Percentiles rank a stretch among this genome's conserved stretches.
These are phyloP conservation scores for Struthio camelus DNA, from an alignment of 2,113 vertebrate genomes.

Conservation along the genomic window DNA sequence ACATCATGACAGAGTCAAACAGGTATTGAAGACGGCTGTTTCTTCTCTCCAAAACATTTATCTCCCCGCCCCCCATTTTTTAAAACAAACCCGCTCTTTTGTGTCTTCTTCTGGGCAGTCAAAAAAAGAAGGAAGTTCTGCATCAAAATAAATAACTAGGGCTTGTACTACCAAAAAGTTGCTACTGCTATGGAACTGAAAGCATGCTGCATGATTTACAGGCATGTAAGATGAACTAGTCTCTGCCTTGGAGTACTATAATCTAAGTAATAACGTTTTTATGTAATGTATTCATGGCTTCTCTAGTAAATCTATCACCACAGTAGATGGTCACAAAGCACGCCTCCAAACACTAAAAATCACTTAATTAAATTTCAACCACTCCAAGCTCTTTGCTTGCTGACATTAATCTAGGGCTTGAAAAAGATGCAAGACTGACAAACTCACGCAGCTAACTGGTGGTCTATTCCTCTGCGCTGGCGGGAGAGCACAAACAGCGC, in stretches of 20 bases:
- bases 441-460: constrained; percentile 7
- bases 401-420: constrained; percentile 3
- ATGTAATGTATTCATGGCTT: not conserved
- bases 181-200: not conserved
- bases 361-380: constrained; percentile 27
- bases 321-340: not conserved
- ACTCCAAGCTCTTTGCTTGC: not conserved
- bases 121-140: not conserved
- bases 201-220: not conserved
- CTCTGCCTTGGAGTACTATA: not conserved
- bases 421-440: constrained; percentile 8
- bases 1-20: not conserved
- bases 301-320: constrained; percentile 1
- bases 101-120: not conserved
- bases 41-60: not conserved
- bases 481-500: not conserved
- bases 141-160: not conserved
- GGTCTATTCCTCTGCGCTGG: not conserved
- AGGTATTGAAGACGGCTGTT: not conserved
- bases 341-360: constrained; percentile 14
- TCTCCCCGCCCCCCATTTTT: not conserved
- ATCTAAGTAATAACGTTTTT: constrained; percentile 8
- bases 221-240: not conserved
- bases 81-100: not conserved
- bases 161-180: not conserved